Percentiles rank a stretch among this genome's conserved stretches.
phyloP scores from a whole-genome alignment of 2,797 vertebrate species.

The Dipus sagitta region DNA sequence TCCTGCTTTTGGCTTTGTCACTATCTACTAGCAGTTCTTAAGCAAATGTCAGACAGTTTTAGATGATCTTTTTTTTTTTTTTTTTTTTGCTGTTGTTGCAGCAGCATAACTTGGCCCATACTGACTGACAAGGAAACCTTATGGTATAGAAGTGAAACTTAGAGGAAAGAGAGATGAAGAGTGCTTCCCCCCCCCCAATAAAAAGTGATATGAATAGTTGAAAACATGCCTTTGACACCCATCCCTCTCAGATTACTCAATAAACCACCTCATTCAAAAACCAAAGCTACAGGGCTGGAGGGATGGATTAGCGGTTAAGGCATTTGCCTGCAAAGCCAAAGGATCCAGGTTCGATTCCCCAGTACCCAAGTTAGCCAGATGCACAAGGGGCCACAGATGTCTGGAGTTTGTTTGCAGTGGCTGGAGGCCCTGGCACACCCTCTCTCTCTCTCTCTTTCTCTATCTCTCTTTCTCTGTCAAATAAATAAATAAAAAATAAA shows the following conservation, averaged over 20 bases:
- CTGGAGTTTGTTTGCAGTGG: no score
- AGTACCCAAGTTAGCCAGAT: no score
- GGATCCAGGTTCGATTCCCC: no score
- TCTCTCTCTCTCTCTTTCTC: no score
- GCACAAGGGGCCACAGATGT: no score
- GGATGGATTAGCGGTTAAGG: no score
- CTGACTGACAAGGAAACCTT: neutral
- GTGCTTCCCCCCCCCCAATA: neutral
- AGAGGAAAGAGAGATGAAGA: neutral
- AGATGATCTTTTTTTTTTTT: neutral
- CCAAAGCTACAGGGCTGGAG: neutral
- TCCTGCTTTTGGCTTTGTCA: neutral
- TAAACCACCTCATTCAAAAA: slow-evolving; percentile 49
- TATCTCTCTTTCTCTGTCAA: no score
- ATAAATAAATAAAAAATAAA: no score
- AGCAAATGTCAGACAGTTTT: neutral
- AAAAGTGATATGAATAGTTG: neutral
- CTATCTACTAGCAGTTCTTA: neutral
- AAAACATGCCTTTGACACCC: neutral
- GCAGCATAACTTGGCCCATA: neutral
- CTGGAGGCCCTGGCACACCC: no score
- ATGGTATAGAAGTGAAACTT: neutral
- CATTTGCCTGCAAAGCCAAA: no score
- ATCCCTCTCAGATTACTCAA: neutral
- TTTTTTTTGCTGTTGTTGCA: neutral